phyloP scores from a whole-genome alignment of 2,113 vertebrate genomes.

The Aythya baeri region DNA sequence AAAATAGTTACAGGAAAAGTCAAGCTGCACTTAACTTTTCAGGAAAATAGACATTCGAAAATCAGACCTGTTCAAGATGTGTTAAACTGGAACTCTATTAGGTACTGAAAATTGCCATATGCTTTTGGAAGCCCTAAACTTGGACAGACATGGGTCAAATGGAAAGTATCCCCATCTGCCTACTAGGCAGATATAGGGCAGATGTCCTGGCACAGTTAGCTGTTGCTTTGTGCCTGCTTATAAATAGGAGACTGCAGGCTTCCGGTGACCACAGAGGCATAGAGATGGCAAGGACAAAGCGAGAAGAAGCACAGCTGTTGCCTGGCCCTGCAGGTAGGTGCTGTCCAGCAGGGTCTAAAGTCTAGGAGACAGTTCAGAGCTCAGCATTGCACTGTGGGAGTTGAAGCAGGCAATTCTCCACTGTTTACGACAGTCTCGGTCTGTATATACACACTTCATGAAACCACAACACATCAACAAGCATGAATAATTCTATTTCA shows the following conservation, averaged over 20 bases:
- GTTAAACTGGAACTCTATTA: neutral
- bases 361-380: neutral
- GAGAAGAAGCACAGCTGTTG: neutral
- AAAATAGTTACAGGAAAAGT: neutral
- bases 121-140: neutral
- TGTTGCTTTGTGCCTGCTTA: neutral
- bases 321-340: neutral
- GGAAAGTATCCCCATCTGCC: neutral
- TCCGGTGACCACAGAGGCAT: neutral
- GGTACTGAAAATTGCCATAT: neutral
- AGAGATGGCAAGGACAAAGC: neutral
- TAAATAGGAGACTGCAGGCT: neutral
- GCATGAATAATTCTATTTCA: neutral
- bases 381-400: rapidly evolving
- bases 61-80: neutral
- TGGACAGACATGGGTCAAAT: neutral
- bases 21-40: neutral
- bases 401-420: neutral
- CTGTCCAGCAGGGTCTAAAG: neutral
- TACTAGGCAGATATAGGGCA: neutral
- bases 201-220: neutral
- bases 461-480: neutral
- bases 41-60: neutral
- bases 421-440: neutral
- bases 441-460: rapidly evolving